A percentile compares a stretch with the other conserved stretches of the same genome.
Evolutionary conservation across 2,113 vertebrate genomes (phyloP).

Genomic region (Ptychochromis oligacanthus): DNA sequence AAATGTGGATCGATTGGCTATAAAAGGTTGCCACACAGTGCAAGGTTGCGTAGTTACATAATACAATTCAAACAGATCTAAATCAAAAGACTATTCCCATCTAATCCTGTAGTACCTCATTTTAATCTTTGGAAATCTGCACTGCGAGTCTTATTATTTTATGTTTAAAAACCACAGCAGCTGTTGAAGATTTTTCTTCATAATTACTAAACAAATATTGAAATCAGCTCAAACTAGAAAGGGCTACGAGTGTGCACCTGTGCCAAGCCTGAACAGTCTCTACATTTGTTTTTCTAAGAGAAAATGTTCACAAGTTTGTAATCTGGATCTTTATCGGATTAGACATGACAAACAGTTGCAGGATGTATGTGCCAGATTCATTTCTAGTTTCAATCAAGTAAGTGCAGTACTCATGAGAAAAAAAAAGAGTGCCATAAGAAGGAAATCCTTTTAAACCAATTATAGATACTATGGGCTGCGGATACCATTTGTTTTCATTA

Average conservation of each 20-base stretch:
- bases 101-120: conserved; percentile 31
- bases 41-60: conserved; percentile 30
- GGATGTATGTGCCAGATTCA: background rate
- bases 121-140: conserved; percentile 36
- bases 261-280: background rate
- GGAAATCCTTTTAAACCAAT: background rate
- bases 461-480: background rate
- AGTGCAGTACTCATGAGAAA: background rate
- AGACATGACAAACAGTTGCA: conserved; percentile 1
- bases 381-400: background rate
- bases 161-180: conserved; percentile 34
- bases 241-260: background rate
- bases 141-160: conserved; percentile 22
- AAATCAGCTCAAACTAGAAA: conserved; percentile 26
- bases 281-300: conserved; percentile 4
- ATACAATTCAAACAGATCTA: conserved; percentile 40
- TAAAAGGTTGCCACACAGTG: conserved; percentile 8
- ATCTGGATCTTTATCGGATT: conserved; percentile 12
- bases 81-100: conserved; percentile 24
- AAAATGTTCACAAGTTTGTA: background rate
- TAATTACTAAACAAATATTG: conserved; percentile 48
- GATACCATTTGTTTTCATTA: background rate
- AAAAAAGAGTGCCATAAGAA: background rate
- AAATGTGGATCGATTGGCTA: conserved; percentile 11
- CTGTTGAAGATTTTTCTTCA: conserved; percentile 24